Evolutionary conservation across 2,888 invertebrate genomes (phyloP), one percentile per base, ranked within the genome.

Genomic region (Chaetoderma sp.): DNA sequence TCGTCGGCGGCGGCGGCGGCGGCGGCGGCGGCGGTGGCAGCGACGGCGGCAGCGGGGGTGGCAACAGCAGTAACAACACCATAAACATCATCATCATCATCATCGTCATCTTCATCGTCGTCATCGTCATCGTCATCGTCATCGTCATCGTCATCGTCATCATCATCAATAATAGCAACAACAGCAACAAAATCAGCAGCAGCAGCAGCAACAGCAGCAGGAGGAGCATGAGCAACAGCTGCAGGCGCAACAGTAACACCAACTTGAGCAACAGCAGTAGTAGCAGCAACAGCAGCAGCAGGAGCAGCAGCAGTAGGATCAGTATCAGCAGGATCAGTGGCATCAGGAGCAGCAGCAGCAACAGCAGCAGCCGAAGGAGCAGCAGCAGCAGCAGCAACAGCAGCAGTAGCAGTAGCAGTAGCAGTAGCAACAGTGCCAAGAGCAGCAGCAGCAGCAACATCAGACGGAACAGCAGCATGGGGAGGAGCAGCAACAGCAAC

Each of bases 261-360:
- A 58, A 23, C 45, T 33, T n/a, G 18, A 47, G 28, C 25, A 47
- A 33, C 18, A 59, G 47, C 28, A 44, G 33, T 59, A 59, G 18
- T 59, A 59, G 28, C 47, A 45, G 27, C 25, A 58, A 25, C 25
- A 44, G 59, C 47, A 64, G 50, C 60, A 33, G 64, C 64, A 72
- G 18, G 27, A 47, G 47, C 33, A 49, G 4, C 2, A 49, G 18
- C 27, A 50, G 60, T 49, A 60, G 36, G 21, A 33, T 25, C 16
- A 60, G 36, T 60, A 21, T 33, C 21, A 49, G 33, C 36, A 59
- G 27, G 18, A 47, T n/a, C 21, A 56, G 21, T 2, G 5, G 23
- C 5, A 56, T 10, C 21, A 39, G 39, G 16, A 10, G 32, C 2
- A 39, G 32, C 28, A 56, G 56, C 21, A 56, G 4, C 4, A 39